Evolutionary conservation across 2,888 invertebrate species (phyloP), one percentile per base, ranked within the genome.

Genomic region (Metalampra italica): DNA sequence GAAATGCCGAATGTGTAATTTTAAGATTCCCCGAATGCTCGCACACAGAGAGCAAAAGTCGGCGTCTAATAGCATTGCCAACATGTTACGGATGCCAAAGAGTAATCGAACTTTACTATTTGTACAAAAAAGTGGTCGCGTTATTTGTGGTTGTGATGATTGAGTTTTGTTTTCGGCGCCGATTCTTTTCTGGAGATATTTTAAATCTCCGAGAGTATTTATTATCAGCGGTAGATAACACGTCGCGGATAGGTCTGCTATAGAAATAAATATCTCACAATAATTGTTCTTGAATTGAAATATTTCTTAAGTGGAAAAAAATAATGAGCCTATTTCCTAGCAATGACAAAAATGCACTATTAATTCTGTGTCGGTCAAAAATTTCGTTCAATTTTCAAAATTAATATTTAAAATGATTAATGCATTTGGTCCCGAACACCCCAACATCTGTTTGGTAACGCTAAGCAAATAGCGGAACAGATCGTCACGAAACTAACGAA

Each of bases 381-480:
- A 63, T 64, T 59, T 67, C 65, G 64, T 57, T 62, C 57, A 65
- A 60, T 65, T 64, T 62, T 68, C 66, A 70, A 82, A 82, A 78
- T 75, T 66, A 73, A 76, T 79, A 77, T 70, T 78, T 60, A 64
- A 56, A 68, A 82, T 87, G 88, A 88, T 84, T 72, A 72, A 87
- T 83, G 79, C 52, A 60, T 51, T 55, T 14, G 9, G 13, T 13
- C 39, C n/a, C 5, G 4, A 7, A 9, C 52, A 54, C 57, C 52
- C 11, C 36, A 60, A 74, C 88, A 88, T 87, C 78, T 89, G 89
- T 84, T 85, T 81, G 67, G 74, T 54, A 73, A 82, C 78, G 68
- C 74, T 78, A 79, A 85, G 87, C 85, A 86, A 89, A 89, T 86
- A 89, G 82, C 89, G 88, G 86, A 89, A 89, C 89, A 84, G 87